A percentile compares a stretch with the other conserved stretches of the same genome.
Evolutionary conservation across 2,797 vertebrate genomes (phyloP).

Genomic region (Oryzias dopingdopingensis): DNA sequence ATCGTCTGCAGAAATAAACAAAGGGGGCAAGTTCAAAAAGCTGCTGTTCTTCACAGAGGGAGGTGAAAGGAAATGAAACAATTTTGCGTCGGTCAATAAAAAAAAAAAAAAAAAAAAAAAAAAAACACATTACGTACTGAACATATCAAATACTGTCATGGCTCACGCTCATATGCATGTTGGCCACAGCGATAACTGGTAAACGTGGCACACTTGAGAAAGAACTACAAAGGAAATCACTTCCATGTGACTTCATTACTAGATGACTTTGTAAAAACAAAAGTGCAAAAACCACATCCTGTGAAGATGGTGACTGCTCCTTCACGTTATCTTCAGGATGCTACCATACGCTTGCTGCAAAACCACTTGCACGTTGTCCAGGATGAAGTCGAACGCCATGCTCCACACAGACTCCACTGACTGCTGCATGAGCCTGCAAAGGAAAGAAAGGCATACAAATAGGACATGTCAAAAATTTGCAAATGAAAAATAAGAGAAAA

Average conservation of each 20-base stretch:
- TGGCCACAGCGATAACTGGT: conserved; percentile 5
- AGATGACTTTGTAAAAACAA: conserved; percentile 6
- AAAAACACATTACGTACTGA: conserved; percentile 17
- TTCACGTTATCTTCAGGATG: conserved; percentile 91
- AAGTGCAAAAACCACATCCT: conserved; percentile 1
- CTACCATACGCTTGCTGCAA: conserved; percentile 96
- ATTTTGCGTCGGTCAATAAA: conserved; percentile 14
- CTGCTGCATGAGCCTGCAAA: conserved; percentile 91
- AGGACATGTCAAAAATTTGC: not conserved
- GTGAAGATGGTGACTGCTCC: conserved; percentile 9
- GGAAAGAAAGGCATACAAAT: not conserved
- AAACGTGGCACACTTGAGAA: conserved; percentile 54
- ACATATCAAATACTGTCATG: conserved; percentile 19
- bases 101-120: conserved; percentile 17
- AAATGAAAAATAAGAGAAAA: not conserved
- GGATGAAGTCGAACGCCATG: conserved; percentile 99
- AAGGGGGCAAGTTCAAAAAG: conserved; percentile 23
- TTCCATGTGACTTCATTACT: conserved; percentile 4
- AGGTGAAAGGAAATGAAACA: conserved; percentile 17
- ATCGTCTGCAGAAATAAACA: not conserved
- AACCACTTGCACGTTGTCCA: conserved; percentile 98
- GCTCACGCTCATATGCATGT: conserved; percentile 1
- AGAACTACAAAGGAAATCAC: conserved; percentile 32
- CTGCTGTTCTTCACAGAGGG: conserved; percentile 34
- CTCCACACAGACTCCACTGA: conserved; percentile 97